A percentile compares a stretch with the other conserved stretches of the same genome.
Evolutionary conservation across 2,888 invertebrate genomes (phyloP).

Genomic region (Acanthosepion lycidas): DNA sequence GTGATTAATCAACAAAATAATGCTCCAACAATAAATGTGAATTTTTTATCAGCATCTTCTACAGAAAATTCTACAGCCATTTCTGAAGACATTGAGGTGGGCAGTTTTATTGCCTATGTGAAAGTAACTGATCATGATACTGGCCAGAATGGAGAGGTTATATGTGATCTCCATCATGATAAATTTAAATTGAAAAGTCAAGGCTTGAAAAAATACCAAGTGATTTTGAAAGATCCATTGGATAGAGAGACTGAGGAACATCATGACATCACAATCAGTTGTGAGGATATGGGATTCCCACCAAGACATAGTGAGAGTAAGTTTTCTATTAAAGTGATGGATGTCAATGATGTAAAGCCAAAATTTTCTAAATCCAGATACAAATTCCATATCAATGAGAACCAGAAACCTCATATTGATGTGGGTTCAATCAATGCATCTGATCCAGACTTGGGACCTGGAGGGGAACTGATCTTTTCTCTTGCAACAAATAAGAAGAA

Average conservation of each 20-base stretch:
- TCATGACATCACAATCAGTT: constrained; percentile 22
- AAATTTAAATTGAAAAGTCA: constrained; percentile 12
- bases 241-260: constrained; percentile 1
- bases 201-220: constrained; percentile 11
- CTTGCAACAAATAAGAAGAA: background rate
- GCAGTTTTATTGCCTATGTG: background rate
- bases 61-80: background rate
- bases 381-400: constrained; percentile 8
- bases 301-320: constrained; percentile 8
- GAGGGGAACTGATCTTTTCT: constrained; percentile 11
- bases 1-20: background rate
- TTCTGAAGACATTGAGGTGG: background rate
- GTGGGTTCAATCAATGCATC: constrained; percentile 1
- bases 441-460: constrained; percentile 21
- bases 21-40: background rate
- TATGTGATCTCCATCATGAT: constrained; percentile 2
- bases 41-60: background rate
- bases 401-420: background rate
- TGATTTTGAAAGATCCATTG: constrained; percentile 12
- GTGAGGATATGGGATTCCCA: constrained; percentile 23
- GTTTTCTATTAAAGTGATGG: constrained; percentile 1
- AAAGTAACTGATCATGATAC: constrained; percentile 33
- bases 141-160: background rate
- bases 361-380: background rate
- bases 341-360: background rate